Percentiles rank a stretch among this genome's conserved stretches.
phyloP scores from a whole-genome alignment of 2,888 invertebrate genomes.

The Scaptodrosophila latifasciaeformis region DNA sequence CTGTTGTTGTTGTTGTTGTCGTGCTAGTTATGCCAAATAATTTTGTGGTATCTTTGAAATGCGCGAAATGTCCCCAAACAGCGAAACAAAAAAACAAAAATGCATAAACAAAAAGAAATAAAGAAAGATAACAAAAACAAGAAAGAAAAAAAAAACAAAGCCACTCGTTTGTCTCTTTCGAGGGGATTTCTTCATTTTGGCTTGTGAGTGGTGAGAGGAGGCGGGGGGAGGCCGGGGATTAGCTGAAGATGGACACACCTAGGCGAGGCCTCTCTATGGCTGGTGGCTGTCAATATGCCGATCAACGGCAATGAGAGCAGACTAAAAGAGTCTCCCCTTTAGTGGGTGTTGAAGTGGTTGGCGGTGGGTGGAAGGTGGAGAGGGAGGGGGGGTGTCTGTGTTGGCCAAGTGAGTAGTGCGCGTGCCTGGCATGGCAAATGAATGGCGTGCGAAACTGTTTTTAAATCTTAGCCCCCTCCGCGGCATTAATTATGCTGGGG shows the following conservation, averaged over 20 bases:
- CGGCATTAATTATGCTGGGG: conserved; percentile 45
- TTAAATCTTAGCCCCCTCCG: conserved; percentile 2
- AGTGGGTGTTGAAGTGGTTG: background rate
- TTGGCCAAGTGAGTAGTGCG: conserved; percentile 19
- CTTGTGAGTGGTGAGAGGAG: too few species aligned
- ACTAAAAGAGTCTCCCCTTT: background rate
- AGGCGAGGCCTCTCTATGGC: conserved; percentile 30
- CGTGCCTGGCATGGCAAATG: conserved; percentile 58
- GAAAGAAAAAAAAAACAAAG: background rate
- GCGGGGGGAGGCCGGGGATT: too few species aligned
- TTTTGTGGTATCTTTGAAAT: conserved; percentile 46
- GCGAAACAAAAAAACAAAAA: conserved; percentile 1
- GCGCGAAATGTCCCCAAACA: conserved; percentile 46
- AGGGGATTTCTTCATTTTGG: background rate
- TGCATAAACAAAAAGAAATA: conserved; percentile 1
- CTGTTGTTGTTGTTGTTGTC: conserved; percentile 25
- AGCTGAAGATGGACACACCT: conserved; percentile 21
- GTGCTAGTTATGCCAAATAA: conserved; percentile 57
- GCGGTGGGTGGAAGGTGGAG: conserved; percentile 5
- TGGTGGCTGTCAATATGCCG: conserved; percentile 7
- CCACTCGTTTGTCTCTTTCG: background rate
- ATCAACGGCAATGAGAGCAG: conserved; percentile 63
- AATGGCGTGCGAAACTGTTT: conserved; percentile 63
- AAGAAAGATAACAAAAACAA: background rate
- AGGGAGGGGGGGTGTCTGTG: conserved; percentile 17